Evolutionary conservation across 2,797 vertebrate genomes (phyloP), one percentile per base, ranked within the genome.

Genomic region (Pogonophryne albipinna): DNA sequence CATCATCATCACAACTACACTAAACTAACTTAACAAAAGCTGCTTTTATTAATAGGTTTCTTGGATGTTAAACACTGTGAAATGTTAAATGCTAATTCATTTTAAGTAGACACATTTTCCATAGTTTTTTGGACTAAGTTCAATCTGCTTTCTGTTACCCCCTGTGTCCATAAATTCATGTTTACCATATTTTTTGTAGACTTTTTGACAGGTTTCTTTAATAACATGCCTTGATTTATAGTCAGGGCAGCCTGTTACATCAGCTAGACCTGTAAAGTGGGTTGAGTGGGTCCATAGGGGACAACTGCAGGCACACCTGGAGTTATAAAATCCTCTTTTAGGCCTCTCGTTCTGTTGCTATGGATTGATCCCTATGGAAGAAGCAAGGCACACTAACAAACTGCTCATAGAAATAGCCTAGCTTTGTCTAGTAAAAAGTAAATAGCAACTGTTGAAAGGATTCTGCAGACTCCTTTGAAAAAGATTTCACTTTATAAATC

Each of bases 181-280:
- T 66, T 42, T 42, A 62, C 27, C 27, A 27, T 27, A 27, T 27
- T 27, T 27, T 1, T 27, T 27, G 27, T 27, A 27, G 27, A 27
- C 27, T 5, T 27, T 27, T 27, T 27, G 27, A 62, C 78, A 47
- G 51, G 64, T 38, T 77, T 80, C 79, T 88, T 80, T 89, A 78
- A 91, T 89, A 88, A 85, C 56, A 62, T 71, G n/a, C 10, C 9
- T 55, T 85, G 82, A 91, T 90, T 88, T 88, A 85, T 76, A 67
- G 60, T 46, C 49, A 60, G 49, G 31, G 76, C 61, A 61, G 81
- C 47, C 51, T 64, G 49, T 85, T 66, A 52, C 87, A 77, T 71
- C 38, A 9, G 75, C 69, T 45, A 73, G 75, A 70, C 71, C 71
- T 82, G 60, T 84, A 87, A 79, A 85, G 78, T 74, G 74, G 15